Percentiles rank a stretch among this genome's conserved stretches.
phyloP scores from a whole-genome alignment of 1,140 invertebrate genomes.

The Eueides isabella region DNA sequence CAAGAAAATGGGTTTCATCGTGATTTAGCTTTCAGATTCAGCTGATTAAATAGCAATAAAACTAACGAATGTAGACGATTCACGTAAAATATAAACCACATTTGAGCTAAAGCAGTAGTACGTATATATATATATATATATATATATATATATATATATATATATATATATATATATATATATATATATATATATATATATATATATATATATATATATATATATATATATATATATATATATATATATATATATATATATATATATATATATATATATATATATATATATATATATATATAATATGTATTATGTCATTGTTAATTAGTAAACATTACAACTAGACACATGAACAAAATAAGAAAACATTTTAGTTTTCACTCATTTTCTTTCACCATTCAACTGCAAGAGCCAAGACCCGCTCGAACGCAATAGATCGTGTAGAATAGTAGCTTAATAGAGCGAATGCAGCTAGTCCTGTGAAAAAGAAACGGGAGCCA shows the following conservation, averaged over 20 bases:
- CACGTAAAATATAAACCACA: conserved; percentile 3
- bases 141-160: too few relatives aligned
- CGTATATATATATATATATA: too few relatives aligned
- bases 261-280: too few relatives aligned
- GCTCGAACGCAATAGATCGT: conserved; percentile 45
- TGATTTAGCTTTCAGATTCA: neutral
- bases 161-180: too few relatives aligned
- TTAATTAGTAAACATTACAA: neutral
- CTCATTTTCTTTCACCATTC: neutral
- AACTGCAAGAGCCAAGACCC: neutral
- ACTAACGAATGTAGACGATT: neutral
- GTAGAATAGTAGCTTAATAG: conserved; percentile 66
- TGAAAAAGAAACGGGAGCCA: conserved; percentile 73
- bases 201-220: too few relatives aligned
- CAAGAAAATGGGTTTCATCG: neutral
- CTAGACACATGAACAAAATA: neutral
- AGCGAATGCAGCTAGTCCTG: conserved; percentile 48
- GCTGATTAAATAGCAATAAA: neutral
- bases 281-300: too few relatives aligned
- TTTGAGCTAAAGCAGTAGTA: neutral
- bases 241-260: too few relatives aligned
- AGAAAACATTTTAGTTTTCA: neutral
- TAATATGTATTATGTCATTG: too few relatives aligned
- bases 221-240: too few relatives aligned
- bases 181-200: too few relatives aligned